Evolutionary conservation across 2,888 invertebrate genomes (phyloP).

Genomic region (Acronicta alni): DNA sequence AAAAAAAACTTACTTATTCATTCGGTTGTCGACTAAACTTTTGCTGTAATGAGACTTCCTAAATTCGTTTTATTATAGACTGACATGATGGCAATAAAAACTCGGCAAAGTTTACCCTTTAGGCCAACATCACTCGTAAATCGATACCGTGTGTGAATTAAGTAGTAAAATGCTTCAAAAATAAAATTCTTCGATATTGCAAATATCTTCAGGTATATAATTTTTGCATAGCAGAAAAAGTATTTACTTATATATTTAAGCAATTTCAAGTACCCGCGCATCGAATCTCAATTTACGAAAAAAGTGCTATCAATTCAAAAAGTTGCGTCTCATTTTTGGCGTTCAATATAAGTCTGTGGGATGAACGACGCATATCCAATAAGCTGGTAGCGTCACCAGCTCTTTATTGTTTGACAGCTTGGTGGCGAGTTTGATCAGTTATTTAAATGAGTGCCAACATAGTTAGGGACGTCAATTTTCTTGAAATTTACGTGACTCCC

Average conservation of each 20-base stretch:
- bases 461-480: conserved; percentile 81
- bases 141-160: too few species aligned
- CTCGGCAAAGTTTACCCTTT: too few species aligned
- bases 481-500: conserved; percentile 72
- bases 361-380: conserved; percentile 75
- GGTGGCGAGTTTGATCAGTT: conserved; percentile 77
- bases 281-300: conserved; percentile 45
- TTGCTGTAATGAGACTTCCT: too few species aligned
- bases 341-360: conserved; percentile 69
- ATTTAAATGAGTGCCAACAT: conserved; percentile 82
- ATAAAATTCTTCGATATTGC: too few species aligned
- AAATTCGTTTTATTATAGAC: too few species aligned
- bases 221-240: too few species aligned
- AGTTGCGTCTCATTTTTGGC: conserved; percentile 66
- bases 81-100: too few species aligned
- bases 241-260: too few species aligned
- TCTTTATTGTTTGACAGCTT: conserved; percentile 79
- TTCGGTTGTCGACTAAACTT: too few species aligned
- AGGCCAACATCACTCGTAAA: too few species aligned
- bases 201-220: too few species aligned
- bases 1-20: background rate
- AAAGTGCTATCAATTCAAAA: conserved; percentile 66
- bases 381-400: conserved; percentile 59
- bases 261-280: conserved; percentile 17
- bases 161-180: too few species aligned